Percentiles rank a stretch among this genome's conserved stretches.
Conservation (phyloP, 2,888 invertebrate genomes). For the Leptinotarsa juncta region DNA sequence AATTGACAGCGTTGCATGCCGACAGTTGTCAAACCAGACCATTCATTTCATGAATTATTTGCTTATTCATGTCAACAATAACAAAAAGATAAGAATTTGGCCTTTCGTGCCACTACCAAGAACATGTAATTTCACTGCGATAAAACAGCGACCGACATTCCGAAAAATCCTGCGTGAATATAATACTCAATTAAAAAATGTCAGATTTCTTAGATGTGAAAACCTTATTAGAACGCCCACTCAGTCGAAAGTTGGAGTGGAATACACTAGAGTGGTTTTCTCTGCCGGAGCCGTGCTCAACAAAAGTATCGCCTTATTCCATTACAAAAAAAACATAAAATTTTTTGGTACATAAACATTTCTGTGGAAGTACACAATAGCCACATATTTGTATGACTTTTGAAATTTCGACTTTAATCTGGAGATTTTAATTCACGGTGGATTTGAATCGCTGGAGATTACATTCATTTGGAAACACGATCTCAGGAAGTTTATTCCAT, state of each 20-base stretch:
- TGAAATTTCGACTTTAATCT: no score
- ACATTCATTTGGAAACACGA: no score
- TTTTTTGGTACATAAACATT: no score
- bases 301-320: no score
- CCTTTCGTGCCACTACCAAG: constrained; percentile 17
- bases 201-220: neutral
- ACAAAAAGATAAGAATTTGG: constrained; percentile 17
- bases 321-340: no score
- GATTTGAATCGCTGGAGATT: no score
- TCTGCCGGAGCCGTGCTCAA: neutral
- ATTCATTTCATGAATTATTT: constrained; percentile 9
- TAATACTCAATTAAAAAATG: neutral
- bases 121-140: constrained; percentile 3
- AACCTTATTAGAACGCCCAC: neutral
- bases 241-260: neutral
- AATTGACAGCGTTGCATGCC: constrained; percentile 16
- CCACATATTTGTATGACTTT: no score
- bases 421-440: no score
- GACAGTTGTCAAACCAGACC: constrained; percentile 18
- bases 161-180: neutral
- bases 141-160: constrained; percentile 9
- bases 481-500: no score
- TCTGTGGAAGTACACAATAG: no score
- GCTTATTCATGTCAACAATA: constrained; percentile 24
- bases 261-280: neutral